Conservation (phyloP, 2,113 vertebrate genomes). For the Cygnus atratus region DNA sequence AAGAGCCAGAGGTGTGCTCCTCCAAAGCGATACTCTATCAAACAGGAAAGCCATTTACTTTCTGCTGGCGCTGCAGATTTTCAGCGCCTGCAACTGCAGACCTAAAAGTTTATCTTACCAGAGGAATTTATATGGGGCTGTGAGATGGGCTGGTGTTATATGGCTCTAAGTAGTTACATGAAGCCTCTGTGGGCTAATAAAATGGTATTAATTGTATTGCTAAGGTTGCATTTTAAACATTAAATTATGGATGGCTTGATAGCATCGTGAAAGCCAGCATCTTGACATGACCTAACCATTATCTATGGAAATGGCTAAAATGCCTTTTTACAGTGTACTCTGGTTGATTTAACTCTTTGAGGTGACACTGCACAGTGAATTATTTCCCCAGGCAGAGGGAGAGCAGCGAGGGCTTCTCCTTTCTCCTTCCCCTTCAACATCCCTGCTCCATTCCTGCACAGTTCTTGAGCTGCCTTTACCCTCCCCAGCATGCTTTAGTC, state of each 20-base stretch:
- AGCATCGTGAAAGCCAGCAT: constrained; percentile 51
- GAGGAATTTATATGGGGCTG: constrained; percentile 68
- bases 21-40: constrained; percentile 62
- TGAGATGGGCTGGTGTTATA: constrained; percentile 54
- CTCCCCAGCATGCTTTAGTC: neutral
- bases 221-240: constrained; percentile 73
- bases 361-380: constrained; percentile 39
- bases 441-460: neutral
- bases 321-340: constrained; percentile 41
- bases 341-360: constrained; percentile 63
- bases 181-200: constrained; percentile 68
- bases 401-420: neutral
- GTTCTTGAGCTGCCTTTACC: neutral
- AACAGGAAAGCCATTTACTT: constrained; percentile 65
- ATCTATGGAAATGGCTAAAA: constrained; percentile 68
- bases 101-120: constrained; percentile 70
- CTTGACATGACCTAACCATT: constrained; percentile 68
- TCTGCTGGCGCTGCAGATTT: constrained; percentile 67
- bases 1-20: neutral
- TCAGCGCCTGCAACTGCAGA: constrained; percentile 14
- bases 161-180: constrained; percentile 58
- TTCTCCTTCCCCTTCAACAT: neutral
- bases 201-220: constrained; percentile 71
- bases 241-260: constrained; percentile 72
- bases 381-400: constrained; percentile 25